Percentiles rank a stretch among this genome's conserved stretches.
Evolutionary conservation across 2,113 vertebrate genomes (phyloP).

Genomic region (mouse (Mus musculus)): DNA sequence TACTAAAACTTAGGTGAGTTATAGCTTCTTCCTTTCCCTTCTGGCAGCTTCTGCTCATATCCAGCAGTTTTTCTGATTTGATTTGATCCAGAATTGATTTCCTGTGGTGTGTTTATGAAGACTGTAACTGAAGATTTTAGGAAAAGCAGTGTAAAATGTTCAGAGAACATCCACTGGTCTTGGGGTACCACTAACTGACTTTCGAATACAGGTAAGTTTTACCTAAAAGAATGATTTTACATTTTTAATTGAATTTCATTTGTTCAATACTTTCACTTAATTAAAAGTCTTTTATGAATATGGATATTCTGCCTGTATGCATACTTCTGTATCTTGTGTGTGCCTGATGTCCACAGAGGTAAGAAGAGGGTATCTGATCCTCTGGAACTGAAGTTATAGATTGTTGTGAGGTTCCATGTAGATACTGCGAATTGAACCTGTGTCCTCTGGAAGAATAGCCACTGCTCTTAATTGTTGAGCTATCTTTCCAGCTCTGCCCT

Average conservation of each 20-base stretch:
- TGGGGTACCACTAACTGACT: conserved; percentile 92
- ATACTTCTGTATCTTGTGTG: background rate
- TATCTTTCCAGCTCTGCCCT: background rate
- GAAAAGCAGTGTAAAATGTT: conserved; percentile 89
- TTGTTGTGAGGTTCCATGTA: background rate
- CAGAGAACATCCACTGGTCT: conserved; percentile 91
- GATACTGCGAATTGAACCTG: background rate
- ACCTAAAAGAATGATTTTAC: conserved; percentile 29
- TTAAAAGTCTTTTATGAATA: background rate
- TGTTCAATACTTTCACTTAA: background rate
- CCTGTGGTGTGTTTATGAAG: conserved; percentile 92
- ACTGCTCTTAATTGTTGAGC: too few species aligned
- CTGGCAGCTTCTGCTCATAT: conserved; percentile 97
- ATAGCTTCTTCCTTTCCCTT: background rate
- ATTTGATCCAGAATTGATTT: conserved; percentile 89
- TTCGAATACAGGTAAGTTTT: conserved; percentile 88
- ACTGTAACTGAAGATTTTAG: conserved; percentile 94
- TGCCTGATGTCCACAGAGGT: background rate
- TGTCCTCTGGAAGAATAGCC: background rate
- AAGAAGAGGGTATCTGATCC: background rate
- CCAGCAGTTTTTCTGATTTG: conserved; percentile 88
- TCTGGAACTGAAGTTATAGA: background rate
- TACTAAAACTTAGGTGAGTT: conserved; percentile 18
- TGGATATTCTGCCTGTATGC: background rate
- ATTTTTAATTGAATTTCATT: background rate